Evolutionary conservation across 1,140 invertebrate genomes (phyloP), one percentile per base, ranked within the genome.

Genomic region (Rhyacophila brunnea): DNA sequence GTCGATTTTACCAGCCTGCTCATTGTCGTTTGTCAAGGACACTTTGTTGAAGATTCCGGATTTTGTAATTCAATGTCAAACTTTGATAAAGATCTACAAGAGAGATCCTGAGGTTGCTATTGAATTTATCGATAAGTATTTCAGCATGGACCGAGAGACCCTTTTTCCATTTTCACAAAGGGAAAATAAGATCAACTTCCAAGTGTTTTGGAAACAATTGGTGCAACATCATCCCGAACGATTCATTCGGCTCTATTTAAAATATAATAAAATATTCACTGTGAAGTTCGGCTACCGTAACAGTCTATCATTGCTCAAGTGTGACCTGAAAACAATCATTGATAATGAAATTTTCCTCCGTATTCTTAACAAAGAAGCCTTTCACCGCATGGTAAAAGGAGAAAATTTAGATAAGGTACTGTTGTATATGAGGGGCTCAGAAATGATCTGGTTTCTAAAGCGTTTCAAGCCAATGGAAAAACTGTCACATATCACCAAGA

Each of bases 21-120:
- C 56, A 34, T 23, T 55, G 46, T 17, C 40, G 0, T 64, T 64
- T 42, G 50, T 64, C 14, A 34, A 46, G 1, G 10, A 13, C 7
- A 7, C 6, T 9, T 49, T 57, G 14, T 15, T 57, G 19, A 14
- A n/a, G n/a, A n/a, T 19, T 1, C 20, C 38, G 0, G 18, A 19
- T 49, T 57, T 43, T 18, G 18, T 14, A 14, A 49, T 47, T 9
- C 62, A 15, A 18, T 14, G 5, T 36, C 20, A 6, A 14, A 48
- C 55, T 13, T n/a, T 64, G 17, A 14, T 42, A 6, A 15, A 47
- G 1, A 42, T 64, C 15, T 64, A 64, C 20, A 56, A 52, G 18
- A 56, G 42, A 48, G 52, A 56, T 47, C 35, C 40, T 1, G 20
- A 42, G 9, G 10, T 64, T 6, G 51, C 52, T 28, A 20, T 64